phyloP scores from a whole-genome alignment of 1,140 invertebrate species.

The Samia ricini region DNA sequence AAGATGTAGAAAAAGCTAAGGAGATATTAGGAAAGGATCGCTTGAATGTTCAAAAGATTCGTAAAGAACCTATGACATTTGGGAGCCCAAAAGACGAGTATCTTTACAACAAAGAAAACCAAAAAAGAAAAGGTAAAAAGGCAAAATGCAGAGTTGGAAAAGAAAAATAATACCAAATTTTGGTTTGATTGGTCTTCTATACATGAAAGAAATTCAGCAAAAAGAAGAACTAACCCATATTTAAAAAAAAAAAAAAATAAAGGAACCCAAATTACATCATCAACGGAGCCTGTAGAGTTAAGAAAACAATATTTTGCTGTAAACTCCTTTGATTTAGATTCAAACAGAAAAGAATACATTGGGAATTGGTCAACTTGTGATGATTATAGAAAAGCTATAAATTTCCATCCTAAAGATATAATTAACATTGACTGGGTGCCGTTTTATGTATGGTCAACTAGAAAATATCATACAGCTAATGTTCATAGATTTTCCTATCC shows the following conservation, averaged over 20 bases:
- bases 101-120: not conserved
- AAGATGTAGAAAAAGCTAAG: slow-evolving; percentile 7
- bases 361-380: slow-evolving; percentile 46
- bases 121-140: not conserved
- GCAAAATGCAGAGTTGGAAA: not conserved
- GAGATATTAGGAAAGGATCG: not conserved
- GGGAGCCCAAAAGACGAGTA: slow-evolving; percentile 7
- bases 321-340: slow-evolving; percentile 9
- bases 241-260: not conserved
- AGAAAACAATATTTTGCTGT: slow-evolving; percentile 17
- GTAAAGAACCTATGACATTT: slow-evolving; percentile 1
- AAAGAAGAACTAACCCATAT: not conserved
- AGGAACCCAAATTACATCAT: not conserved
- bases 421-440: slow-evolving; percentile 47
- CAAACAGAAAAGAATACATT: not conserved
- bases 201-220: not conserved
- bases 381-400: slow-evolving; percentile 35
- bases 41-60: slow-evolving; percentile 4
- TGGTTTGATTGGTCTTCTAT: slow-evolving; percentile 10
- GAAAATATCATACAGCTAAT: slow-evolving; percentile 6
- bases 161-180: not conserved
- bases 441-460: slow-evolving; percentile 46
- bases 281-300: not conserved
- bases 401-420: slow-evolving; percentile 48
- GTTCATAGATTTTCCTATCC: slow-evolving; percentile 44